Percentiles rank a stretch among this genome's conserved stretches.
Evolutionary conservation across 2,113 vertebrate genomes (phyloP).

Genomic region (Mirounga angustirostris): DNA sequence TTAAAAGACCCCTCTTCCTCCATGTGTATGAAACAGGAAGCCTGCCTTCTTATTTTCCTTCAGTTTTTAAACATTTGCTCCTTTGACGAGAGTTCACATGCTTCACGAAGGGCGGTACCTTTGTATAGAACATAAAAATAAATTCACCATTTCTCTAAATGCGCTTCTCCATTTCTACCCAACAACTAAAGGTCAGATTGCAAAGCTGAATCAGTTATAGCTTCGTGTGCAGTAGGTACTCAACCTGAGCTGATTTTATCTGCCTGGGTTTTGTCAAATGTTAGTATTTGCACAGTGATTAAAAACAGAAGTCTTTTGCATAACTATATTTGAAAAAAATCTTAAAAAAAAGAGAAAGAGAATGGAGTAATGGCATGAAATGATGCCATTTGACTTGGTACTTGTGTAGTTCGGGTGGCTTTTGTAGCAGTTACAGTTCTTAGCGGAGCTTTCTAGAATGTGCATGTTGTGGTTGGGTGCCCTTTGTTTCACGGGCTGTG

Average conservation of each 20-base stretch:
- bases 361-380: slow-evolving; percentile 18
- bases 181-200: slow-evolving; percentile 86
- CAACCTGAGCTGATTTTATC: slow-evolving; percentile 87
- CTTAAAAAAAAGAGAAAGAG: not conserved
- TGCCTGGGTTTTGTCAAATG: slow-evolving; percentile 74
- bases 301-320: slow-evolving; percentile 75
- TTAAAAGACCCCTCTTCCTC: slow-evolving; percentile 65
- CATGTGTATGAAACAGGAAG: slow-evolving; percentile 63
- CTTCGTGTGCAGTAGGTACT: slow-evolving; percentile 50
- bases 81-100: slow-evolving; percentile 58
- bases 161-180: not conserved
- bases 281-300: slow-evolving; percentile 70
- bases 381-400: not conserved
- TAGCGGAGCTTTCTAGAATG: slow-evolving; percentile 5
- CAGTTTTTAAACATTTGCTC: slow-evolving; percentile 48
- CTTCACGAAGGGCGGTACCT: not conserved
- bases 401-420: accelerated
- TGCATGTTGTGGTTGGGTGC: not conserved
- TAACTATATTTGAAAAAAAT: slow-evolving; percentile 60
- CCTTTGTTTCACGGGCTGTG: not conserved
- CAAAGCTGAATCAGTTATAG: slow-evolving; percentile 77
- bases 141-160: slow-evolving; percentile 8
- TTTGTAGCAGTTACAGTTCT: not conserved
- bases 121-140: slow-evolving; percentile 36
- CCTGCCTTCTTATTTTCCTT: slow-evolving; percentile 66